phyloP scores from a whole-genome alignment of 2,113 vertebrate species.

The Oryzias javanicus region DNA sequence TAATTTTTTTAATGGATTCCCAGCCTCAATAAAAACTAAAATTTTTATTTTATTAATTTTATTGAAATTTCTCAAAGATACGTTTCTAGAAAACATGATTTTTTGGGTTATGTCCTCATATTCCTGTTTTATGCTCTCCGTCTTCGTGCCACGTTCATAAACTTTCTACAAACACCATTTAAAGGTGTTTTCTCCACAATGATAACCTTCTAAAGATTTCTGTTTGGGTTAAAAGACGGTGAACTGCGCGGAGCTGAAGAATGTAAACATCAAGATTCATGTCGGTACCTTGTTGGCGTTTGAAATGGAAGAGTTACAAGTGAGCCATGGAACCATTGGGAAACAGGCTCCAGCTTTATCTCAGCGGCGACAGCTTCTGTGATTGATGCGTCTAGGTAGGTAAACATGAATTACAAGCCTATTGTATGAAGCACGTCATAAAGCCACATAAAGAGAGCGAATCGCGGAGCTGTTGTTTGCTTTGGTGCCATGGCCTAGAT shows the following conservation, averaged over 20 bases:
- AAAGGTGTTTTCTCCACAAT: constrained; percentile 7
- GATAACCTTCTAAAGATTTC: constrained; percentile 4
- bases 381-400: not conserved
- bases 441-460: not conserved
- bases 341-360: not conserved
- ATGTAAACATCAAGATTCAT: not conserved
- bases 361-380: not conserved
- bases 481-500: constrained; percentile 2
- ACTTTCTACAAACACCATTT: not conserved
- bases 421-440: not conserved
- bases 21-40: too few species aligned
- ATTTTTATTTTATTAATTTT: too few species aligned
- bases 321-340: not conserved
- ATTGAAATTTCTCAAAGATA: too few species aligned
- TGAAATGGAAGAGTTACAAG: not conserved
- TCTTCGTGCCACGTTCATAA: not conserved
- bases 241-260: not conserved
- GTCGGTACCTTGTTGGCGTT: not conserved
- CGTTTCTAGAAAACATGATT: too few species aligned
- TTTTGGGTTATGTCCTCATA: too few species aligned
- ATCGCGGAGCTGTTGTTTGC: not conserved
- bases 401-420: not conserved
- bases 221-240: not conserved
- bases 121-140: too few species aligned
- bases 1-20: too few species aligned